Evolutionary conservation across 2,888 invertebrate species (phyloP), one percentile per base, ranked within the genome.

Genomic region (Ichneumoninae sp.): DNA sequence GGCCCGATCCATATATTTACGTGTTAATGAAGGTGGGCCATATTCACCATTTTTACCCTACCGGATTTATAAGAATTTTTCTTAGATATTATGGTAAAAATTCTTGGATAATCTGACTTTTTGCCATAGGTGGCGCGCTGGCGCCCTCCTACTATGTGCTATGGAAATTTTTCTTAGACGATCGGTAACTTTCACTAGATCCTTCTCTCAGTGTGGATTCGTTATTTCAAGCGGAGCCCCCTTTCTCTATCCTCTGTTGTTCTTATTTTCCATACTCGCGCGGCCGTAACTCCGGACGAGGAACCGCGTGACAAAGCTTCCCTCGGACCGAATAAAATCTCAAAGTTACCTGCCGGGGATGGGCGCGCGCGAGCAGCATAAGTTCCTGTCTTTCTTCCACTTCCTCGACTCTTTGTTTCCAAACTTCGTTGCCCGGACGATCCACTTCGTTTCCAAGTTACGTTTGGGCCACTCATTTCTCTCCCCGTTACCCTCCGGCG

Each of bases 361-460:
- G 33, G n/a, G n/a, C 33, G 33, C 63, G 63, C 66, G 71, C 52
- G 71, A 10, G 66, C 47, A 60, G 66, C 83, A 78, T 83, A 83
- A 83, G 83, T 83, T 79, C 65, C 65, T 65, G 47, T 75, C 66
- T 73, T 69, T 69, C 70, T 73, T 73, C 52, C 54, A 65, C 19
- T 65, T 82, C 54, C 74, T 70, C 77, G 73, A 71, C 63, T 81
- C 83, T 76, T 85, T 85, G 83, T 83, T 83, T 44, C 73, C 68
- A 74, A 82, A 85, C 85, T 85, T 85, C 66, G 52, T 75, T 82
- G 71, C 71, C 71, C 69, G 68, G 77, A 80, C 85, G 80, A 77
- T 83, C 76, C 85, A 83, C 80, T 85, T 83, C 76, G 85, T 85
- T 82, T 80, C 71, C 80, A 83, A 83, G 76, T 85, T 80, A 83